A percentile compares a stretch with the other conserved stretches of the same genome.
Evolutionary conservation across 2,888 invertebrate species (phyloP).

Genomic region (Panorpa germanica): DNA sequence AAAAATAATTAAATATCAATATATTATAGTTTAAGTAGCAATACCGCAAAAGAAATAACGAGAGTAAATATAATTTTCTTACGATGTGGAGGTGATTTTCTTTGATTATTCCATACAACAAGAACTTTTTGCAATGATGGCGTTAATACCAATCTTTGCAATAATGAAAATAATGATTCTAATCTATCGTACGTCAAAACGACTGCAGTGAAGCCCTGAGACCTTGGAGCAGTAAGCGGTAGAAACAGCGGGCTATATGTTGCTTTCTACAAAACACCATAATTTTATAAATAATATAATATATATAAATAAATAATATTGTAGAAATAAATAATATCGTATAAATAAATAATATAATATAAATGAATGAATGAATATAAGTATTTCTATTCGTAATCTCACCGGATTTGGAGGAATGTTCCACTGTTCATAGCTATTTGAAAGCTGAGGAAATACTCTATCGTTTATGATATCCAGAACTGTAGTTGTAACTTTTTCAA

Average conservation of each 20-base stretch:
- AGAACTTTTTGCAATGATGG: slow-evolving; percentile 83
- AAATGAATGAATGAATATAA: not conserved
- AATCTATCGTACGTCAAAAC: slow-evolving; percentile 87
- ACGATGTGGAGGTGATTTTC: slow-evolving; percentile 76
- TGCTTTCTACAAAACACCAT: slow-evolving; percentile 36
- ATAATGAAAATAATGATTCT: slow-evolving; percentile 71
- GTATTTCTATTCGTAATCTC: slow-evolving; percentile 16
- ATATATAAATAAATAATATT: no score
- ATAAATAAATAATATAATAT: not conserved
- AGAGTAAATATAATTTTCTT: slow-evolving; percentile 21
- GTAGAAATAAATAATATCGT: no score
- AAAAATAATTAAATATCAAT: no score
- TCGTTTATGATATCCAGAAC: slow-evolving; percentile 77
- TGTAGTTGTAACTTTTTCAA: slow-evolving; percentile 60
- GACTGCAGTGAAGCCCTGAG: slow-evolving; percentile 88
- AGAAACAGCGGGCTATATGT: slow-evolving; percentile 62
- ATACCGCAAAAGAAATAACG: not conserved
- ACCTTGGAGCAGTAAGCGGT: slow-evolving; percentile 68
- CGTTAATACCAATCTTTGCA: slow-evolving; percentile 67
- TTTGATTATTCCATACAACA: slow-evolving; percentile 93
- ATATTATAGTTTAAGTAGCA: no score
- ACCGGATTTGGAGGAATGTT: slow-evolving; percentile 57
- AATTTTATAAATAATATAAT: no score
- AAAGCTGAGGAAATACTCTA: slow-evolving; percentile 69
- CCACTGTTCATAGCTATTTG: slow-evolving; percentile 69